These are phyloP conservation scores for Pithecia hirsuta DNA, from an alignment of 2,797 vertebrate genomes.

Conservation along the genomic window DNA sequence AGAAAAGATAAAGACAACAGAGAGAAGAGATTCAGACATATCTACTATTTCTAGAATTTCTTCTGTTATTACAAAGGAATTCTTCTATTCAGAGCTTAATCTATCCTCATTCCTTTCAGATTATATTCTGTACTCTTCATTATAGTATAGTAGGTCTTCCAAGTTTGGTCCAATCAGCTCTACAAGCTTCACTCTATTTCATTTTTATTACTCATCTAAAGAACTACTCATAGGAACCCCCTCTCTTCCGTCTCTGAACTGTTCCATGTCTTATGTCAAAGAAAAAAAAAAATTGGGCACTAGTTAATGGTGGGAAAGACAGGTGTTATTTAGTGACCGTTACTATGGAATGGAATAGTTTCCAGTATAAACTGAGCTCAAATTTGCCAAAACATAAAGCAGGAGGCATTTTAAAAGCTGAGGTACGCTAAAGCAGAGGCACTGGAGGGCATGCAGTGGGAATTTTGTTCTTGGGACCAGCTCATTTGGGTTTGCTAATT, in stretches of 20 bases:
- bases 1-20: background rate
- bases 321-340: background rate
- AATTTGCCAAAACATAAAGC: background rate
- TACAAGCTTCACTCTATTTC: background rate
- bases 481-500: background rate
- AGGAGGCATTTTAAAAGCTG: background rate
- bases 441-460: rapidly evolving
- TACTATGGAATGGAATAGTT: background rate
- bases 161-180: background rate
- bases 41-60: background rate
- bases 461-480: background rate
- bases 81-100: background rate
- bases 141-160: background rate
- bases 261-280: background rate
- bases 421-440: background rate
- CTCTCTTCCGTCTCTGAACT: background rate
- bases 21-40: background rate
- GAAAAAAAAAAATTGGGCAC: background rate
- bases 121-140: background rate
- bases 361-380: background rate
- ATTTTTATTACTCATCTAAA: background rate
- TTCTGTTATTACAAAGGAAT: background rate
- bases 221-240: background rate
- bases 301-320: background rate
- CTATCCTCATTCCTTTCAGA: background rate